Evolutionary conservation across 2,113 vertebrate genomes (phyloP), one percentile per base, ranked within the genome.

Genomic region (Ardeotis arabs): DNA sequence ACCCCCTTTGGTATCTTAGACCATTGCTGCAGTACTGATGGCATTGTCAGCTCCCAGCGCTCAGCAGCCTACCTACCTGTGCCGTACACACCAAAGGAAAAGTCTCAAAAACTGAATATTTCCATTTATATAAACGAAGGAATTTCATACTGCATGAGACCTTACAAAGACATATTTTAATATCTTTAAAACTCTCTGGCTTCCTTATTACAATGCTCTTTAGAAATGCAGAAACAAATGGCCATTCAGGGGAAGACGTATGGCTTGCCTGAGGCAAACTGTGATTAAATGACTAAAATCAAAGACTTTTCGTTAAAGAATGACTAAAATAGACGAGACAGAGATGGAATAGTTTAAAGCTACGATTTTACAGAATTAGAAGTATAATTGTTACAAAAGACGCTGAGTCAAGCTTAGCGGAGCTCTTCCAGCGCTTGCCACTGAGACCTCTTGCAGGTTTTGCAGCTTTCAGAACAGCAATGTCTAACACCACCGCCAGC

Each of bases 281-380:
- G 78, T 66, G 87, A 93, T 72, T 69, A 73, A 93, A 86, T 90
- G 50, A 47, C 72, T 86, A 35, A 94, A 94, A 91, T 90, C 72
- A 88, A 69, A 95, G 70, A 22, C 31, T 85, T 76, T 45, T 18
- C n/a, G n/a, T 37, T 58, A 37, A 89, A 74, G 45, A 76, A 58
- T 62, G 28, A 69, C 87, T 96, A 55, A 47, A 83, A 93, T 3
- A 66, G 78, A 64, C 63, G 59, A 96, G 74, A 92, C 19, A 28
- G 45, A 44, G 14, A 3, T 9, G 6, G 58, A n/a, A 75, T 2
- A 33, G 47, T 52, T 81, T 47, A 78, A 81, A 84, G 45, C 16
- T 11, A 62, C 52, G 77, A 47, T 53, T 73, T 84, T 60, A n/a
- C n/a, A 9, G 70, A 95, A 89, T 83, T 59, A 85, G 45, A 87